Conservation (phyloP, 37 sponge, comb jelly and placozoan genomes). For the Tethya wilhelma region DNA sequence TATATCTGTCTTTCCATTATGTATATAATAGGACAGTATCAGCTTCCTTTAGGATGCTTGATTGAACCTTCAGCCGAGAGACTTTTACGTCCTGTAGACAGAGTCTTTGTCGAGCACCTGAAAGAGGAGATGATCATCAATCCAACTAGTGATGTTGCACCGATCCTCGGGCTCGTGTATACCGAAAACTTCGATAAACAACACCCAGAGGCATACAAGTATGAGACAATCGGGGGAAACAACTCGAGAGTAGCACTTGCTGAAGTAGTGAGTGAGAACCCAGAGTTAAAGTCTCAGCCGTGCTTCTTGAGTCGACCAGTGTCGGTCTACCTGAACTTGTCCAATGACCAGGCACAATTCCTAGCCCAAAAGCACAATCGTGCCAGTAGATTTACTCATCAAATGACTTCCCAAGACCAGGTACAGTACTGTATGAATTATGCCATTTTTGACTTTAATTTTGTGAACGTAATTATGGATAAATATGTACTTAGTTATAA, state of each 20-base stretch:
- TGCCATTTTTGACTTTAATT: too few species aligned
- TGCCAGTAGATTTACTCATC: too few species aligned
- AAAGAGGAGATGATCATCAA: slow-evolving; percentile 23
- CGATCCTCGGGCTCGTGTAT: neutral
- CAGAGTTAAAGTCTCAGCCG: too few species aligned
- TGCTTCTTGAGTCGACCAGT: too few species aligned
- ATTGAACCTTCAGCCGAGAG: slow-evolving; percentile 1
- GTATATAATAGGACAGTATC: slow-evolving; percentile 8
- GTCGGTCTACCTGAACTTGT: too few species aligned
- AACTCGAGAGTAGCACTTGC: slow-evolving; percentile 25
- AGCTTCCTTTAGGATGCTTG: slow-evolving; percentile 7
- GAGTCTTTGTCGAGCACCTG: neutral
- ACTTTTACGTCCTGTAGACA: neutral
- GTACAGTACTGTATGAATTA: too few species aligned
- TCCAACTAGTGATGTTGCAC: slow-evolving; percentile 35
- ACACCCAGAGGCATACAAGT: slow-evolving; percentile 32
- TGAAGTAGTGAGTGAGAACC: too few species aligned
- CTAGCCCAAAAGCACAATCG: too few species aligned
- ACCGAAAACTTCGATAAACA: slow-evolving; percentile 12
- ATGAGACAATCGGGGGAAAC: slow-evolving; percentile 44
- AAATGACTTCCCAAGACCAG: too few species aligned
- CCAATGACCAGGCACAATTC: too few species aligned
- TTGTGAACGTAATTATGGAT: too few species aligned
- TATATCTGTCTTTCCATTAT: neutral
- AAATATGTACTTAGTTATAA: too few species aligned